Base-by-base conservation (phyloP, 2,797 vertebrate genomes). In the Cheirogaleus major region DNA sequence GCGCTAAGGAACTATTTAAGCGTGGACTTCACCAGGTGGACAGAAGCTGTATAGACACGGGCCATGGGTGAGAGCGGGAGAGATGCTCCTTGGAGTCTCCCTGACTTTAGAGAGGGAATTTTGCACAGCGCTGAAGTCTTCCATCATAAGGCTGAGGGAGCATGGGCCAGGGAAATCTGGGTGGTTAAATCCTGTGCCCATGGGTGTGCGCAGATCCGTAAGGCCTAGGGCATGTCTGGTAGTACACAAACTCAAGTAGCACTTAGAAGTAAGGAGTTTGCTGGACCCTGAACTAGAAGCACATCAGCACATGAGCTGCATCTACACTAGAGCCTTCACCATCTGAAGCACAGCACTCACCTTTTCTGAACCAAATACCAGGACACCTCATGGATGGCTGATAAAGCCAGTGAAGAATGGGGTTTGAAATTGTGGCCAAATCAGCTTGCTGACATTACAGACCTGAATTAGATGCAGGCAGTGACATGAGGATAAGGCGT, bases 141-240 rank as follows among this genome's bases (percentile, higher is more conserved):
- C 27, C 30, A 1, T 52, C 48, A 25, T 30, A 55, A 2, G 55
- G 22, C 11, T 38, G 25, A 70, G 35, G n/a, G 50, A 78, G 23
- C 9, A 14, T 0, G 1, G 8, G 32, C 52, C 59, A 32, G 50
- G 12, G 32, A 91, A 67, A 90, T 12, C 27, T 12, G 25, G 10
- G 73, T 52, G 12, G 12, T 52, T 25, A 67, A 65, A 61, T 81
- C 17, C 79, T 48, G 15, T 83, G 7, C 11, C 13, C 17, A 18
- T n/a, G 2, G 1, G 2, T 55, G 1, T 41, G 20, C 7, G 1
- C 5, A 23, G 43, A 17, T 65, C 65, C 52, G 0, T 4, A 45
- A 86, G 32, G 25, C 22, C 57, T 43, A 8, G 25, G 27, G 25
- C 48, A 27, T 43, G 69, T 73, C 14, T 3, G 15, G n/a, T 17